phyloP scores from a whole-genome alignment of 2,113 vertebrate species.

The Athene cunicularia region DNA sequence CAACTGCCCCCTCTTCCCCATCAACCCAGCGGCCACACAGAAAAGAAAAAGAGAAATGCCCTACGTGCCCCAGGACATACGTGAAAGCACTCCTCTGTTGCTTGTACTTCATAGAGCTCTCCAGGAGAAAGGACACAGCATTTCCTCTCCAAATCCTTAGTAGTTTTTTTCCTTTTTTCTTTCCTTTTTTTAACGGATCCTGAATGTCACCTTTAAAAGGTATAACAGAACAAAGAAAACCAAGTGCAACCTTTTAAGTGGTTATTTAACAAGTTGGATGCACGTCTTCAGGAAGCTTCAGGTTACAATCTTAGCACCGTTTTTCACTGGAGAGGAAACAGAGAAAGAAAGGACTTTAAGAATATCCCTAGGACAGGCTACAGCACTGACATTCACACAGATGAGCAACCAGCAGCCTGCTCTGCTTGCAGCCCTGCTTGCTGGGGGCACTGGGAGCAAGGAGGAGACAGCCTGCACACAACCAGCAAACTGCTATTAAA shows the following conservation, averaged over 20 bases:
- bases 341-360: not conserved
- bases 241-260: not conserved
- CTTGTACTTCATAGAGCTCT: not conserved
- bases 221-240: not conserved
- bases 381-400: not conserved
- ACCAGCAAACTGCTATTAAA: not conserved
- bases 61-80: not conserved
- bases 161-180: not conserved
- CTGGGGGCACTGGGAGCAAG: not conserved
- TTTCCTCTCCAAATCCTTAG: not conserved
- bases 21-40: not conserved
- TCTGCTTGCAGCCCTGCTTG: not conserved
- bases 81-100: not conserved
- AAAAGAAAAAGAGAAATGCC: not conserved
- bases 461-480: not conserved
- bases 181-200: not conserved
- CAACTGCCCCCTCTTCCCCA: not conserved
- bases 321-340: not conserved
- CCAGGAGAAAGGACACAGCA: not conserved
- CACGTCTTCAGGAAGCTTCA: not conserved
- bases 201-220: not conserved
- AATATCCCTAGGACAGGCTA: not conserved
- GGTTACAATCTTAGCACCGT: not conserved
- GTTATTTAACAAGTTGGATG: not conserved
- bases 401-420: not conserved